These are phyloP conservation scores for Dermochelys coriacea DNA, from an alignment of 2,797 vertebrate genomes.

Conservation along the genomic window DNA sequence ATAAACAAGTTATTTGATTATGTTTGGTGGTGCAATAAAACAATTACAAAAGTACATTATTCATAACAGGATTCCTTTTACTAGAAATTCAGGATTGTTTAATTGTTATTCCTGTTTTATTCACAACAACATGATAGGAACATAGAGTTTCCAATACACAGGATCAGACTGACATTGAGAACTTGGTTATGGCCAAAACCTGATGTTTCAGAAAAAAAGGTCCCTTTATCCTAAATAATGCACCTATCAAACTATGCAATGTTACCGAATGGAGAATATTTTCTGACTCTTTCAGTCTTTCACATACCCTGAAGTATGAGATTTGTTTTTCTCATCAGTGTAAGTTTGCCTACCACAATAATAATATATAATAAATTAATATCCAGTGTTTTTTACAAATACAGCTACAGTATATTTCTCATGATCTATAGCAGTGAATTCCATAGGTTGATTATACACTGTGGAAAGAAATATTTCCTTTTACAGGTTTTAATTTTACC, in stretches of 20 bases:
- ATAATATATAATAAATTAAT: neutral
- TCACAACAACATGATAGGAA: neutral
- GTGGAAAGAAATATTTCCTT: neutral
- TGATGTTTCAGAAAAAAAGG: neutral
- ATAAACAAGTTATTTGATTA: neutral
- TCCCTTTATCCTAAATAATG: neutral
- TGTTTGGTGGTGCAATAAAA: neutral
- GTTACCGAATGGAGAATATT: neutral
- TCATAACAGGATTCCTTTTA: neutral
- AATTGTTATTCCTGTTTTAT: neutral
- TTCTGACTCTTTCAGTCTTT: neutral
- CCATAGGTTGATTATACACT: neutral
- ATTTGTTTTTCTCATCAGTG: neutral
- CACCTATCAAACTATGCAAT: neutral
- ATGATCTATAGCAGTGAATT: neutral
- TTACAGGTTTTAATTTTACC: neutral
- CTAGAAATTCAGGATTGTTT: neutral
- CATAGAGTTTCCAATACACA: neutral
- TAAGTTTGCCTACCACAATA: neutral
- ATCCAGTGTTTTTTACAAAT: fast-evolving
- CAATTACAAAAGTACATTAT: neutral
- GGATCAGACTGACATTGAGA: neutral
- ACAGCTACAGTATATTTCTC: neutral
- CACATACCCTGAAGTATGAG: neutral
- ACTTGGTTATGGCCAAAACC: neutral